phyloP scores from a whole-genome alignment of 2,797 vertebrate genomes.

The Kryptopterus vitreolus region DNA sequence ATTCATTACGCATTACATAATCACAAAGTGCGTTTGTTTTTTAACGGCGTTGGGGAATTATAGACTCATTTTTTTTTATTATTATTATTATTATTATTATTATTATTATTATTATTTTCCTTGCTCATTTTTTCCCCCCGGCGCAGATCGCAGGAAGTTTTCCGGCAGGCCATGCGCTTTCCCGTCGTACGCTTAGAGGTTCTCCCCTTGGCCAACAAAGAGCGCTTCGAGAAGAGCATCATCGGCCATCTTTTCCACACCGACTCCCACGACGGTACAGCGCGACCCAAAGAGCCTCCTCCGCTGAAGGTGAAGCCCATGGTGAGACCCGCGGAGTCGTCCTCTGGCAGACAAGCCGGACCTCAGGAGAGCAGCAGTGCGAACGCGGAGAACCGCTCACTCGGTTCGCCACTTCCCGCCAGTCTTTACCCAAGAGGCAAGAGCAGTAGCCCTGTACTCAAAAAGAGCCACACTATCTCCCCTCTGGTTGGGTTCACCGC shows the following conservation, averaged over 20 bases:
- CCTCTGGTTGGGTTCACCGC: slow-evolving; percentile 79
- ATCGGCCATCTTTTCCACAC: slow-evolving; percentile 79
- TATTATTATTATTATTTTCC: too few relatives aligned
- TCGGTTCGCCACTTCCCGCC: slow-evolving; percentile 41
- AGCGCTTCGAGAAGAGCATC: slow-evolving; percentile 86
- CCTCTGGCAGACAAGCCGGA: slow-evolving; percentile 52
- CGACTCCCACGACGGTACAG: slow-evolving; percentile 67
- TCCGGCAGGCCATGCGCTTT: slow-evolving; percentile 91
- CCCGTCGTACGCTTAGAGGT: slow-evolving; percentile 80
- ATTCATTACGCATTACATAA: slow-evolving; percentile 44
- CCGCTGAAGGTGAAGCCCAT: slow-evolving; percentile 77
- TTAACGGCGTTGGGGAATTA: slow-evolving; percentile 33
- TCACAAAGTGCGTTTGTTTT: slow-evolving; percentile 33
- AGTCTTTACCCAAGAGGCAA: slow-evolving; percentile 55
- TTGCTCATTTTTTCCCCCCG: slow-evolving; percentile 11
- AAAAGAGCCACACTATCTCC: slow-evolving; percentile 78
- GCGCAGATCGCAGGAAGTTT: slow-evolving; percentile 84
- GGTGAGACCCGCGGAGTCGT: slow-evolving; percentile 63
- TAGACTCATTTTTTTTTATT: too few relatives aligned
- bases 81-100: too few relatives aligned
- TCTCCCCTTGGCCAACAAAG: slow-evolving; percentile 80
- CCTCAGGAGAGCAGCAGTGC: slow-evolving; percentile 49
- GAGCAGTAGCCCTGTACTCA: slow-evolving; percentile 68
- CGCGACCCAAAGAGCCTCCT: slow-evolving; percentile 75
- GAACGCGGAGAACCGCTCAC: slow-evolving; percentile 50